phyloP scores from a whole-genome alignment of 92 coral and sea anemone species.

The Phenganax subtilis region DNA sequence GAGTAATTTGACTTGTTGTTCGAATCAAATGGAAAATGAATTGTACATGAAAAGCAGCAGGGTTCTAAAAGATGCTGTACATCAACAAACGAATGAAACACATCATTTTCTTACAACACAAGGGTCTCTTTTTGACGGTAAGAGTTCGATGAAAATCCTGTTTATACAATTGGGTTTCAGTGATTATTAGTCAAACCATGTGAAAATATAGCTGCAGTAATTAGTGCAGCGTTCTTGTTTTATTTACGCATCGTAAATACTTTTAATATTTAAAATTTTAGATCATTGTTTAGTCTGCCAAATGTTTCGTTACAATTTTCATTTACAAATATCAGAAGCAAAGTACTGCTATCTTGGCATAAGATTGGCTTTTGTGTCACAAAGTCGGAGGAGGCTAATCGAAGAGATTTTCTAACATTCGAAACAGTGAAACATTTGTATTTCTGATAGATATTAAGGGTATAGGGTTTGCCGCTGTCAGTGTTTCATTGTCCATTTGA shows the following conservation, averaged over 20 bases:
- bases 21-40: constrained; percentile 34
- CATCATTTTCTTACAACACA: constrained; percentile 26
- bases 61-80: constrained; percentile 19
- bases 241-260: constrained; percentile 8
- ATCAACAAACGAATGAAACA: constrained; percentile 7
- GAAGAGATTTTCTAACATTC: not conserved
- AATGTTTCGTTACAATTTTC: not conserved
- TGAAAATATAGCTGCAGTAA: not conserved
- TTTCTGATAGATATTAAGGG: not conserved
- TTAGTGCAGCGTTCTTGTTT: constrained; percentile 2
- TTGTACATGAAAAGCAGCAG: constrained; percentile 31
- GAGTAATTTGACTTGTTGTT: constrained; percentile 39
- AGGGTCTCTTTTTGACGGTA: constrained; percentile 30
- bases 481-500: not conserved
- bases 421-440: not conserved
- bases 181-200: not conserved
- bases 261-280: constrained; percentile 16
- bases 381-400: not conserved
- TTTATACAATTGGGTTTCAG: not conserved
- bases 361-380: not conserved
- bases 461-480: not conserved
- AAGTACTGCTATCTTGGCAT: not conserved
- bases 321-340: not conserved
- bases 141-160: not conserved
- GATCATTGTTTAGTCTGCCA: constrained; percentile 9